Evolutionary conservation across 53 echinoderm and acorn worm species (phyloP), one percentile per base, ranked within the genome.

Genomic region (Echinometra lucunter): DNA sequence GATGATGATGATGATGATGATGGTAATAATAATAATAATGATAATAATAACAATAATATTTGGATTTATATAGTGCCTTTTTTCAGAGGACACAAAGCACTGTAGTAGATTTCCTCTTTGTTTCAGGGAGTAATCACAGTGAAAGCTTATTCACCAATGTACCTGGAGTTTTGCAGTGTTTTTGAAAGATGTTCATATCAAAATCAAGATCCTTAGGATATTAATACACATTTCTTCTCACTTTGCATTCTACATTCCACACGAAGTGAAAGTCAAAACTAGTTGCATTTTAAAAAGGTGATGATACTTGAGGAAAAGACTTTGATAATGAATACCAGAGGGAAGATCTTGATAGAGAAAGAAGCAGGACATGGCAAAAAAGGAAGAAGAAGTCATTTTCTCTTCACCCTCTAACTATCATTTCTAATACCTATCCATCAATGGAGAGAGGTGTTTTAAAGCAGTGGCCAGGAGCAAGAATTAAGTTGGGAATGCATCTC

Each of bases 361-460:
- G 21, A 78, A 42, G 18, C 37, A 78, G 17, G 40, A 40, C 19
- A 42, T 3, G 38, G 78, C 78, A 9, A 40, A 78, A 78, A 11
- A 78, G 45, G 9, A 40, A 78, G 42, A 11, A 78, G 45, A 85
- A 85, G 13, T 85, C 85, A 85, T 85, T 47, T 10, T 11, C 30
- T n/a, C 11, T 53, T 63, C 17, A 28, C 28, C 49, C 53, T 49
- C 85, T n/a, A 49, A 85, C 85, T 8, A 85, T 82, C 82, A 82
- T 47, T 49, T 49, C 9, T 85, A 85, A 85, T 85, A 47, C 85
- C 85, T 16, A 85, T 85, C 85, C 85, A 85, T 85, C 85, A 85
- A 85, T n/a, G 53, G 28, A 30, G 23, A n/a, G 53, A 85, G n/a
- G 85, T 85, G 85, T 85, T 85, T 85, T 85, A 85, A 49, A 85